phyloP scores from a whole-genome alignment of 2,888 invertebrate genomes.

The Oligia fasciuncula region DNA sequence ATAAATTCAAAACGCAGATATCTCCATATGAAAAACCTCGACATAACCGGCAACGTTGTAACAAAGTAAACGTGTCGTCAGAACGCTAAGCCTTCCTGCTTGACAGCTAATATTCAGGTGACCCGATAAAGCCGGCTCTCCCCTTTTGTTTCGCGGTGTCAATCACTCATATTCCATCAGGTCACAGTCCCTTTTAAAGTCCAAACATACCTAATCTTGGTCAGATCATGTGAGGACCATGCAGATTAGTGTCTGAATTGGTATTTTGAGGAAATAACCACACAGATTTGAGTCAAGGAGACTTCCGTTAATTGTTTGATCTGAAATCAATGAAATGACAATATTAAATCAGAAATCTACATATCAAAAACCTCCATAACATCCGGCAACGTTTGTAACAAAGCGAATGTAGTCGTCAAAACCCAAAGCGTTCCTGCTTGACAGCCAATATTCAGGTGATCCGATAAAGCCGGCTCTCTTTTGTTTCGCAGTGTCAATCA shows the following conservation, averaged over 20 bases:
- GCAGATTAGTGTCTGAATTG: neutral
- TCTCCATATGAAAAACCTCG: neutral
- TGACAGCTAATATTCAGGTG: slow-evolving; percentile 54
- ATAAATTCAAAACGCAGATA: neutral
- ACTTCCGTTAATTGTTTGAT: neutral
- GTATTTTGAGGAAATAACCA: neutral
- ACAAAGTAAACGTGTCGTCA: slow-evolving; percentile 24
- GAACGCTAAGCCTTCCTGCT: slow-evolving; percentile 13
- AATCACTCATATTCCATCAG: slow-evolving; percentile 58
- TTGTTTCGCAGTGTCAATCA: slow-evolving; percentile 60
- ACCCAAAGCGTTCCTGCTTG: slow-evolving; percentile 19
- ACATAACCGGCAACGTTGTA: neutral
- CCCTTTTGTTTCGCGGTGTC: slow-evolving; percentile 55
- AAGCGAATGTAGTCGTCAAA: slow-evolving; percentile 22
- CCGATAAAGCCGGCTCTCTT: slow-evolving; percentile 35
- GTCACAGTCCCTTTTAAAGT: neutral
- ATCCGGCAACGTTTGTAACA: slow-evolving; percentile 2
- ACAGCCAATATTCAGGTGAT: slow-evolving; percentile 55
- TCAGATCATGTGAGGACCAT: neutral
- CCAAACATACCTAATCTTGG: neutral
- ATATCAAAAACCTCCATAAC: neutral
- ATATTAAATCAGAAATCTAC: neutral
- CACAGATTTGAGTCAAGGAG: neutral
- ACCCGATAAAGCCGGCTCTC: slow-evolving; percentile 37
- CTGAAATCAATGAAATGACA: neutral